Evolutionary conservation across 2,888 invertebrate species (phyloP).

Genomic region (Drosophila neutralis): DNA sequence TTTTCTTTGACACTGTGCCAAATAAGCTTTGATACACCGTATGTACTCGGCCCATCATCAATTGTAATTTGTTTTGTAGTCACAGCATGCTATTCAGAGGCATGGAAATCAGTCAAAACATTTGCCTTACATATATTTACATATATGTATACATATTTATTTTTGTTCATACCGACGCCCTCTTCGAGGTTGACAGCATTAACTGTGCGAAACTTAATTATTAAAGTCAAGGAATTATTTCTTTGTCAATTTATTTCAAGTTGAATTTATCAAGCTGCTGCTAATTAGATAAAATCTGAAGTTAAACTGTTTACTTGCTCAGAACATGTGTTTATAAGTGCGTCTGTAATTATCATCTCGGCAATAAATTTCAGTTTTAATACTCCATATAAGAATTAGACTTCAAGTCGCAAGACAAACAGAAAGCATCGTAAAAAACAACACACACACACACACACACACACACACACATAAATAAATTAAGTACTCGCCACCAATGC

Average conservation of each 20-base stretch:
- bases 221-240: not conserved
- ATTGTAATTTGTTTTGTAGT: not conserved
- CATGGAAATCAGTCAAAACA: not conserved
- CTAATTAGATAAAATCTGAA: not conserved
- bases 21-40: too few species aligned
- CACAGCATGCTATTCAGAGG: not conserved
- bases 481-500: conserved; percentile 21
- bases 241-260: not conserved
- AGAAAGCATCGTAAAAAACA: not conserved
- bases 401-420: conserved; percentile 2
- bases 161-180: not conserved
- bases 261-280: not conserved
- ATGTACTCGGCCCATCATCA: not conserved
- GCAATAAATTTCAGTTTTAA: not conserved
- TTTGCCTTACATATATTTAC: not conserved
- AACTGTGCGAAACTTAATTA: not conserved
- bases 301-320: not conserved
- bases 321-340: not conserved
- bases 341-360: conserved; percentile 20
- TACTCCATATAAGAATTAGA: conserved; percentile 1
- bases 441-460: not conserved
- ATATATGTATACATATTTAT: not conserved
- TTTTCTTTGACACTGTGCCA: too few species aligned
- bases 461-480: not conserved
- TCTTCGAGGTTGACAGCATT: not conserved